A percentile compares a stretch with the other conserved stretches of the same genome.
Evolutionary conservation across 2,797 vertebrate genomes (phyloP).

Genomic region (Catharus ustulatus): DNA sequence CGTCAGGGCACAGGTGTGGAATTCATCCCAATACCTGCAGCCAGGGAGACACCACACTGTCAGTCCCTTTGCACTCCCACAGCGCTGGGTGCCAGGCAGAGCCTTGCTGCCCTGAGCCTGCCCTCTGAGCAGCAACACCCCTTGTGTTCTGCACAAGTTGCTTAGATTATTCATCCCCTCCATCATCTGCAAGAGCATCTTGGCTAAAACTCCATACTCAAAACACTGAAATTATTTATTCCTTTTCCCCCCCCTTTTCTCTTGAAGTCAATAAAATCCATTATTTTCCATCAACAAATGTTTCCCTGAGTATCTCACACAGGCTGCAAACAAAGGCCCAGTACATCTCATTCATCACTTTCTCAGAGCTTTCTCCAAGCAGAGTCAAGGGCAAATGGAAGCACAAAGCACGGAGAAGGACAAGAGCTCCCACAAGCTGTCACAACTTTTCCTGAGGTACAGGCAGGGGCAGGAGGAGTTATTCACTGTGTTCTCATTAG

Average conservation of each 20-base stretch:
- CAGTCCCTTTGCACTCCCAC: background rate
- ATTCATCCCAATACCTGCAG: constrained; percentile 83
- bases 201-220: background rate
- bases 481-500: background rate
- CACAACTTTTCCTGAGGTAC: background rate
- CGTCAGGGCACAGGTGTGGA: constrained; percentile 77
- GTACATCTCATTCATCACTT: background rate
- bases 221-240: background rate
- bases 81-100: background rate
- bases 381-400: background rate
- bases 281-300: constrained; percentile 19
- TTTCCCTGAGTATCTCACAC: background rate
- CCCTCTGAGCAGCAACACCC: background rate
- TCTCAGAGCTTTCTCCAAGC: background rate
- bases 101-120: background rate
- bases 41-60: background rate
- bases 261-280: constrained; percentile 14
- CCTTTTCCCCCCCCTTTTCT: fast-evolving
- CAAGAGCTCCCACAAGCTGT: background rate
- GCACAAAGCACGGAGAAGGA: background rate
- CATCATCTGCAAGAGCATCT: background rate
- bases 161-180: background rate
- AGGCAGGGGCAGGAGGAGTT: background rate
- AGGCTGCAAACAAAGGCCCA: background rate
- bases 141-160: background rate